Evolutionary conservation across 2,113 vertebrate genomes (phyloP).

Genomic region (Glaucidium brasilianum): DNA sequence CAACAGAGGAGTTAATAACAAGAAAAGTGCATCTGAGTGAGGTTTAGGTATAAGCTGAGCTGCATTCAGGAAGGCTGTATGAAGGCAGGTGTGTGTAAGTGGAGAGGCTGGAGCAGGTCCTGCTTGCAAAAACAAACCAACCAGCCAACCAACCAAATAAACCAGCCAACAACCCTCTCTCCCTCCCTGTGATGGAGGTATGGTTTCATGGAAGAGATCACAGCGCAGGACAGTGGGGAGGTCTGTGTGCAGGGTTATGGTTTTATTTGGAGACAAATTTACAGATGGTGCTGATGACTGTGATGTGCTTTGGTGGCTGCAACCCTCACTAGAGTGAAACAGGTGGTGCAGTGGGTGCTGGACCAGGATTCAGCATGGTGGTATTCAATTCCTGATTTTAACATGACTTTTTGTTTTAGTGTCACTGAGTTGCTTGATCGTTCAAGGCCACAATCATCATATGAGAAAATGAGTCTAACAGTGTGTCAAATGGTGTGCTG

Average conservation of each 20-base stretch:
- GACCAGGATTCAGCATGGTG: not conserved
- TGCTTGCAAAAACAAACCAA: not conserved
- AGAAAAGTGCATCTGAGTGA: not conserved
- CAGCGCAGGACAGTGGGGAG: not conserved
- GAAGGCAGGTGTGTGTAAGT: not conserved
- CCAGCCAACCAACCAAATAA: not conserved
- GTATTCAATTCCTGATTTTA: not conserved
- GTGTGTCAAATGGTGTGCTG: fast-evolving
- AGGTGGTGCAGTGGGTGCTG: not conserved
- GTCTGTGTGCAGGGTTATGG: fast-evolving
- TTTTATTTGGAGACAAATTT: not conserved
- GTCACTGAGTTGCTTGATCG: not conserved
- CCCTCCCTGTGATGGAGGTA: fast-evolving
- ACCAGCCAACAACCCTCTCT: fast-evolving
- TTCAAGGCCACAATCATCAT: not conserved
- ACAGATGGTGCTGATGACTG: not conserved
- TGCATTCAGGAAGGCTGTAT: not conserved
- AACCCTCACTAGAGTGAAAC: fast-evolving
- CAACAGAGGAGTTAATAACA: not conserved
- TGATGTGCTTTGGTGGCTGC: not conserved
- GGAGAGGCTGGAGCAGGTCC: not conserved
- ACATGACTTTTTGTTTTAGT: not conserved
- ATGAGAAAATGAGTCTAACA: not conserved
- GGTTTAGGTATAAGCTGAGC: not conserved
- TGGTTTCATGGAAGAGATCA: not conserved